A percentile compares a stretch with the other conserved stretches of the same genome.
Conservation (phyloP, 2,797 vertebrate genomes). For the Rallus crepitans region DNA sequence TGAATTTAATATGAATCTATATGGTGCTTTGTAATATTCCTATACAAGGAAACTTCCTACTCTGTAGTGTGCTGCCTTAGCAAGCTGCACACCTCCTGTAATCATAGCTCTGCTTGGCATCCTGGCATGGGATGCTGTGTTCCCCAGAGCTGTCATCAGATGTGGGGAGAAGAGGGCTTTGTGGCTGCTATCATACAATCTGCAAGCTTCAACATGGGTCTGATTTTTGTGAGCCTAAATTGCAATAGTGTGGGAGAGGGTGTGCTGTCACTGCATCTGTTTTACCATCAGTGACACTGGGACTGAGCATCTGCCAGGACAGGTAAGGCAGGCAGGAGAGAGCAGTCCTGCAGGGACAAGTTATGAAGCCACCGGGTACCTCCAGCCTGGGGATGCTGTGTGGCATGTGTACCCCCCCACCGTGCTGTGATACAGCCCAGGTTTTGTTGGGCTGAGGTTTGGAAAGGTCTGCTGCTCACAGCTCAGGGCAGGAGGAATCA, state of each 20-base stretch:
- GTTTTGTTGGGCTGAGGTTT: not conserved
- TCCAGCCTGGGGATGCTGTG: not conserved
- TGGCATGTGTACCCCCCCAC: too few relatives aligned
- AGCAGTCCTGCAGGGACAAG: not conserved
- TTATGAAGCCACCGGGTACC: not conserved
- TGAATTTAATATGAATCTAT: not conserved
- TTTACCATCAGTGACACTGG: accelerated
- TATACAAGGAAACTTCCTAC: not conserved
- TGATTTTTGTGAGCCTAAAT: not conserved
- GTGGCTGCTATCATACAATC: accelerated
- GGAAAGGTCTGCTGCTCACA: not conserved
- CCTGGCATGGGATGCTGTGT: not conserved
- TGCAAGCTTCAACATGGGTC: not conserved
- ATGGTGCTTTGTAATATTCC: not conserved
- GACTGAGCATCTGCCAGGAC: not conserved
- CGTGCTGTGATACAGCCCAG: not conserved
- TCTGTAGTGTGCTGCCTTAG: not conserved
- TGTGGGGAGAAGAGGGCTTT: not conserved
- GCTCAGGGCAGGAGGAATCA: not conserved
- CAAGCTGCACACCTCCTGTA: not conserved
- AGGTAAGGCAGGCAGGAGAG: not conserved
- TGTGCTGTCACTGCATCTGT: not conserved
- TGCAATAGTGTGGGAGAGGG: not conserved
- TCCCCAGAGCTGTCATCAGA: not conserved
- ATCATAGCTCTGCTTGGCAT: not conserved